Conservation (phyloP, 2,888 invertebrate genomes). For the Pandemis heparana region DNA sequence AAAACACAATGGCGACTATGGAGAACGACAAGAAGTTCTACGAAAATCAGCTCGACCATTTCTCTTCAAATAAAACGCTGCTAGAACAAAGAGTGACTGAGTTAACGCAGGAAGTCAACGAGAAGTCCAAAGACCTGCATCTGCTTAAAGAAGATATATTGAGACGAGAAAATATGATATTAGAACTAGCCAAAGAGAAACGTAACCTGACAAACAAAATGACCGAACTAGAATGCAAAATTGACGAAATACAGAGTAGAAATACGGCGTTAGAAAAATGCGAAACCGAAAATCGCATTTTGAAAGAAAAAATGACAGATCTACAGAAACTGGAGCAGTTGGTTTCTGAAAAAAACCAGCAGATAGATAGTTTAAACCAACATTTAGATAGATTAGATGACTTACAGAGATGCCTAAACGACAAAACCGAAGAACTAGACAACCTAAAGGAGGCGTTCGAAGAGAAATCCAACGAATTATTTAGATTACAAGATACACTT, state of each 20-base stretch:
- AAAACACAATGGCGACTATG: constrained; percentile 81
- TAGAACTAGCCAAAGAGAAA: constrained; percentile 85
- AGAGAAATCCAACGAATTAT: constrained; percentile 74
- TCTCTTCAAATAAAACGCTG: constrained; percentile 80
- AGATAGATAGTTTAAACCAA: constrained; percentile 81
- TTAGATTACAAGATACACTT: constrained; percentile 73
- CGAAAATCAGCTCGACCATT: constrained; percentile 83
- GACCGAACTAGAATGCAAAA: constrained; percentile 81
- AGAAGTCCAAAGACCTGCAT: constrained; percentile 82
- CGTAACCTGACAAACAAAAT: constrained; percentile 79
- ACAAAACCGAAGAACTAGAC: constrained; percentile 80
- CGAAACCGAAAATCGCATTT: constrained; percentile 76
- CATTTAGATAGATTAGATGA: constrained; percentile 80
- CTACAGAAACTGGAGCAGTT: constrained; percentile 82
- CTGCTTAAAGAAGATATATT: constrained; percentile 84
- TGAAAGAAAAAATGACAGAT: constrained; percentile 79
- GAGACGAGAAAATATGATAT: constrained; percentile 85
- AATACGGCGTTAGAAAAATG: constrained; percentile 69
- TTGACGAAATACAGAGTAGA: constrained; percentile 78
- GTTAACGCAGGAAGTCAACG: constrained; percentile 82
- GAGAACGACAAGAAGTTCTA: constrained; percentile 85
- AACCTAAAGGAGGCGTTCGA: constrained; percentile 79
- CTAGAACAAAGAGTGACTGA: constrained; percentile 86
- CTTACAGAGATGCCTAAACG: constrained; percentile 79
- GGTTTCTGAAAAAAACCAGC: constrained; percentile 84